Base-by-base conservation (phyloP, 2,113 vertebrate genomes). In the Pachypanchax playfairii region DNA sequence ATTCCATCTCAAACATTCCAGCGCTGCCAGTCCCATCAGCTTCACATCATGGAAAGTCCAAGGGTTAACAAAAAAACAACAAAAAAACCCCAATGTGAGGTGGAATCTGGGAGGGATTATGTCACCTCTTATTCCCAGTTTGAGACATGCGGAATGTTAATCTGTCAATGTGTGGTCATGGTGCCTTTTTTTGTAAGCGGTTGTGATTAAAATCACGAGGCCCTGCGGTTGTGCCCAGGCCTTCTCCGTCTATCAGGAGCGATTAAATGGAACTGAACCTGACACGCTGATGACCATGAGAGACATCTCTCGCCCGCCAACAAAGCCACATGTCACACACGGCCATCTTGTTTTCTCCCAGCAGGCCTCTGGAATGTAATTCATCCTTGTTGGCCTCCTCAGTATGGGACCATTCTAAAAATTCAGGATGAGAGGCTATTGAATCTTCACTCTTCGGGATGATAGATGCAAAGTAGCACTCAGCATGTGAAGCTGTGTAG, bases 101-200 rank as follows among this genome's bases (percentile, higher is more conserved):
- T 71, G 75, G 71, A 84, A 81, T 85, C 72, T 73, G 79, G 84
- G 83, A 72, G 73, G 73, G 72, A 64, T 69, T 73, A 75, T 35
- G 53, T 64, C 75, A 50, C 69, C 26, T 33, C 72, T 80, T 62
- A 48, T 75, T 83, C 77, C 77, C 77, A 70, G 70, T 70, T 77
- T 86, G 85, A 89, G 85, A 87, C 82, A 89, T 81, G 84, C 36
- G 84, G 88, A 92, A 92, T 91, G 85, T 90, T 91, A 91, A 91
- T 89, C 90, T 88, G 80, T 87, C 87, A 88, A 84, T 86, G 88
- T 89, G 84, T 87, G 85, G 90, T 91, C 92, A 90, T 82, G 86
- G 82, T 88, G 74, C 65, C n/a, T 82, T 82, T 85, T 86, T 81
- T 31, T 76, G 60, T 67, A 86, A 85, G 83, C 56, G 29, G 73